phyloP scores from a whole-genome alignment of 2,888 invertebrate species.

The Arenicola marina region DNA sequence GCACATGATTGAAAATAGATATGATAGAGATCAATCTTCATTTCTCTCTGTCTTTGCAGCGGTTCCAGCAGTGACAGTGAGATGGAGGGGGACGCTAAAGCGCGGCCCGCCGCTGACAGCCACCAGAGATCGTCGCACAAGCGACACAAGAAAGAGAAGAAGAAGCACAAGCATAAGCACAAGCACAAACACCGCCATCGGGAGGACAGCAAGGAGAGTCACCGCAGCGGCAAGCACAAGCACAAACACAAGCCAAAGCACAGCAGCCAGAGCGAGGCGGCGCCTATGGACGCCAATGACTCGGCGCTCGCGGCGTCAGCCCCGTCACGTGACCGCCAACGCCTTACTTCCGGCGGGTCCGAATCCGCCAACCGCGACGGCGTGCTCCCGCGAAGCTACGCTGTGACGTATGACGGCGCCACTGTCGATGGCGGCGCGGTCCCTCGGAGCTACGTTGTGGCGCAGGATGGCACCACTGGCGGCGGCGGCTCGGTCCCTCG shows the following conservation, averaged over 20 bases:
- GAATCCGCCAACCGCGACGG: not conserved
- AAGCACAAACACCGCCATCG: conserved; percentile 7
- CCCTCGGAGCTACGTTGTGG: no score
- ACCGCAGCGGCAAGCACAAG: conserved; percentile 33
- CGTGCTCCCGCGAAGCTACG: not conserved
- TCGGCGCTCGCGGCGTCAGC: no score
- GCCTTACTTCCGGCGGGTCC: no score
- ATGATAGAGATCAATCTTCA: not conserved
- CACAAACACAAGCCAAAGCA: conserved; percentile 28
- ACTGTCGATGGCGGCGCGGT: not conserved
- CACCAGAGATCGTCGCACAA: not conserved
- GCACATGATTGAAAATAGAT: no score
- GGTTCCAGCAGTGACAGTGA: not conserved
- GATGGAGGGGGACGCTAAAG: no score
- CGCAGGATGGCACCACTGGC: no score
- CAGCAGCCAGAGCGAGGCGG: conserved; percentile 43
- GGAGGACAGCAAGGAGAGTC: conserved; percentile 72
- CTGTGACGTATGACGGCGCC: not conserved
- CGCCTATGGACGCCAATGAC: no score
- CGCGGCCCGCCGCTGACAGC: no score
- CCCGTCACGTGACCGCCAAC: no score
- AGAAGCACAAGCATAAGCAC: conserved; percentile 30
- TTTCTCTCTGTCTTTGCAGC: not conserved
- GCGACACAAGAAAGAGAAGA: conserved; percentile 28
- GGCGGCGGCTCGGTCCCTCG: not conserved